Percentiles rank a stretch among this genome's conserved stretches.
phyloP scores from a whole-genome alignment of 2,113 vertebrate genomes.

The Chiloscyllium plagiosum region DNA sequence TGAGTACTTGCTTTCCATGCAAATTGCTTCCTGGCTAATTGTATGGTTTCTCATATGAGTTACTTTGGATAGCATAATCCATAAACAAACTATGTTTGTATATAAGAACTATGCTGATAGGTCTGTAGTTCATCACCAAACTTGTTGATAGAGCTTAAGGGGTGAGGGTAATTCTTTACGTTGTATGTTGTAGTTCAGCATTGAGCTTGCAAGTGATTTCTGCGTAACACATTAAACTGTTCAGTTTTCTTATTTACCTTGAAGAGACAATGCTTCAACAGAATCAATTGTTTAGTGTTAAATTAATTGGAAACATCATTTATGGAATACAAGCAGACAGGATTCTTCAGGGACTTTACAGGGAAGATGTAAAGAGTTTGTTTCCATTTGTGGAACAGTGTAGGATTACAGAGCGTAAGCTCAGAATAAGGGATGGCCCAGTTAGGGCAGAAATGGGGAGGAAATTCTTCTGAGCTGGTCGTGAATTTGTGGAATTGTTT shows the following conservation, averaged over 20 bases:
- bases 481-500: no score
- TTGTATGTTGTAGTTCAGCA: background rate
- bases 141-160: background rate
- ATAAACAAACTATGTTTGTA: background rate
- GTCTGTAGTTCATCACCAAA: background rate
- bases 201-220: background rate
- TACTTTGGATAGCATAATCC: background rate
- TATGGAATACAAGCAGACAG: background rate
- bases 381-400: no score
- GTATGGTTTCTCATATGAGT: background rate
- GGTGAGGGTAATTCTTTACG: background rate
- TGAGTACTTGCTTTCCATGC: background rate
- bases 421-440: no score
- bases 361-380: no score
- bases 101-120: background rate
- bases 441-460: no score
- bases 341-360: no score
- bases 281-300: background rate
- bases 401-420: no score
- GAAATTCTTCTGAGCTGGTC: no score
- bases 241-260: background rate
- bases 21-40: background rate
- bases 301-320: background rate
- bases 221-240: background rate
- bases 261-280: background rate